A percentile compares a stretch with the other conserved stretches of the same genome.
These are phyloP conservation scores for Drosophila lacteicornis DNA, from an alignment of 1,140 invertebrate genomes.

Conservation along the genomic window DNA sequence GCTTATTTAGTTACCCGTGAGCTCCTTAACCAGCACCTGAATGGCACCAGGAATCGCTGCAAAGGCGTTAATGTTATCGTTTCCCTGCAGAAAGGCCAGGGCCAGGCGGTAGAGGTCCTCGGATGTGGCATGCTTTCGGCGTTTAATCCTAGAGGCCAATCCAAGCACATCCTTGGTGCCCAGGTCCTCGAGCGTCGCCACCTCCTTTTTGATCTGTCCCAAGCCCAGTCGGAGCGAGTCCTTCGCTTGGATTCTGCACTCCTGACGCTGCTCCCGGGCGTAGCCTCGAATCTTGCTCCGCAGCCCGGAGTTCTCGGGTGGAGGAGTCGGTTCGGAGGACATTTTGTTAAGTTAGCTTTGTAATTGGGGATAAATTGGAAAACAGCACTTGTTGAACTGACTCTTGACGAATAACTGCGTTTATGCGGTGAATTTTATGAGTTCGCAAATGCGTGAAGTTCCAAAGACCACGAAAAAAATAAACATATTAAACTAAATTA, in stretches of 20 bases:
- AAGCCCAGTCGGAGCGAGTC: slow-evolving; percentile 74
- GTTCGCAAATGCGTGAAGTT: not conserved
- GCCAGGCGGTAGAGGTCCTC: slow-evolving; percentile 73
- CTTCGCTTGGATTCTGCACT: slow-evolving; percentile 45
- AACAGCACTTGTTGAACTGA: slow-evolving; percentile 5
- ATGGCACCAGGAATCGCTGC: slow-evolving; percentile 61
- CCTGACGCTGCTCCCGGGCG: slow-evolving; percentile 53
- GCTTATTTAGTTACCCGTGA: slow-evolving; percentile 51
- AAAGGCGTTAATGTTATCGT: slow-evolving; percentile 70
- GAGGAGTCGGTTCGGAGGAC: not conserved
- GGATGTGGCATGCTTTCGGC: slow-evolving; percentile 74
- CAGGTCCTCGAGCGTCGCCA: slow-evolving; percentile 65
- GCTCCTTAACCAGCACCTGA: slow-evolving; percentile 76
- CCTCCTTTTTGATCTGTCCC: slow-evolving; percentile 66
- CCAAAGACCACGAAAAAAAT: too few species aligned
- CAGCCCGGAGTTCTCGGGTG: slow-evolving; percentile 10
- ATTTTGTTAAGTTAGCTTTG: not conserved
- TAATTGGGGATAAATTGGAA: too few species aligned
- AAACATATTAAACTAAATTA: too few species aligned
- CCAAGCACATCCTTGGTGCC: slow-evolving; percentile 70
- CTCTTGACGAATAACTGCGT: not conserved
- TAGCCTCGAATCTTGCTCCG: slow-evolving; percentile 66
- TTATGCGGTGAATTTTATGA: not conserved
- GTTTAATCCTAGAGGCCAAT: slow-evolving; percentile 67
- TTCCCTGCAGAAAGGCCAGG: slow-evolving; percentile 71